Base-by-base conservation (phyloP, 2,888 invertebrate genomes). In the Megalurothrips usitatus region DNA sequence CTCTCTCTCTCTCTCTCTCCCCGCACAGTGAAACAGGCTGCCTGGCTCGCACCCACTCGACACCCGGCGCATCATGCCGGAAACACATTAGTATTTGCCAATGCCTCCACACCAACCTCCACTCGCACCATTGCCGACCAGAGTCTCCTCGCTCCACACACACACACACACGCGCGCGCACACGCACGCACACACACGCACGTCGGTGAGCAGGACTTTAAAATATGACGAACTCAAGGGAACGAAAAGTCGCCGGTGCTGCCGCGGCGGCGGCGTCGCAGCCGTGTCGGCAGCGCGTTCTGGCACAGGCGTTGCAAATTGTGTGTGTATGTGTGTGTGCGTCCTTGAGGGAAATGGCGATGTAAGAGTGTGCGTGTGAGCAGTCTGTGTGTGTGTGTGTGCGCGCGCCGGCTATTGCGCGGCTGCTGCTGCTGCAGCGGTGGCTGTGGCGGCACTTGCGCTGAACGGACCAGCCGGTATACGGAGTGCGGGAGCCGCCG, bases 81-180 rank as follows among this genome's bases (percentile, higher is more conserved):
- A 75, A 75, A 75, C 68, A 75, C 68, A 75, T 75, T 75, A 75
- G 68, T 75, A 75, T 75, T 75, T 75, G 68, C 68, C 68, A 26
- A 26, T 75, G 68, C 23, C 12, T 23, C 10, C 34, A 43, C 2
- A 2, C 34, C 6, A 43, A 2, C 34, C 6, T 43, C 34, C 34
- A 43, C 34, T n/a, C n/a, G n/a, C n/a, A n/a, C n/a, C n/a, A n/a
- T n/a, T n/a, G 34, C 34, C 52, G 19, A 10, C 52, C 52, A 52
- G 52, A 52, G 52, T 52, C 52, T 17, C 2, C 52, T 19, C 12
- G 52, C 52, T 19, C 34, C 34, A 6, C 34, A 43, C 34, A 43
- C 34, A 6, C 34, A 6, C 9, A 26, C 68, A 26, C 34, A 43
- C 34, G 6, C 34, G 6, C 34, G 6, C 34, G 6, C 34, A 6